Base-by-base conservation (phyloP, 1,140 invertebrate genomes). In the Scylla paramamosain region DNA sequence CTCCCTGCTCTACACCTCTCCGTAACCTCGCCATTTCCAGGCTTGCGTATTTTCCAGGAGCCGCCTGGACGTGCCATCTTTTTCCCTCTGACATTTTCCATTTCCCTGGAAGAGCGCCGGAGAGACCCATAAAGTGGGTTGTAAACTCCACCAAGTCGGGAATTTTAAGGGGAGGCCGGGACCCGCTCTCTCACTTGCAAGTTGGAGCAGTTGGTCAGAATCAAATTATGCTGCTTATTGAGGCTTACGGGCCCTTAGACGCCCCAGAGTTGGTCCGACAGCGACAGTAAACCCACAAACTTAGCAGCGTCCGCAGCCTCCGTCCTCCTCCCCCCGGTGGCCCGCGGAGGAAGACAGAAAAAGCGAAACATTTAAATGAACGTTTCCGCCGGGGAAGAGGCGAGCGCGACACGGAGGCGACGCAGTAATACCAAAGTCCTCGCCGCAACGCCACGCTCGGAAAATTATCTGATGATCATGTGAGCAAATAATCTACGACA, bases 11-110 rank as follows among this genome's bases (percentile, higher is more conserved):
- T 83, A 67, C 89, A 67, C 89, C 94, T 88, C 94, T 87, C n/a
- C 83, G 94, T 77, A 92, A 89, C 91, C 91, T 88, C 84, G 91
- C 94, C 91, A 92, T 92, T 92, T 88, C 94, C 89, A 95, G 91
- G 77, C 94, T 89, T 95, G 52, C 94, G 94, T 95, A 95, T 95
- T 95, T 95, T 95, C 94, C 94, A 31, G 52, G 91, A 87, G 92
- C 88, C 90, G 88, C 89, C 95, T 94, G 95, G 95, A 95, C 93
- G 95, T 93, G 95, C 96, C 96, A 96, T 96, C 96, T 95, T 95
- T 96, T 96, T 96, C 93, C 96, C 96, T 96, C 96, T 96, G 96
- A 96, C 96, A 95, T 95, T 96, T 96, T 95, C 96, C 96, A 96
- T 96, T 96, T 96, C 96, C 96, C 96, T 95, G 95, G 95, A 95